Percentiles rank a stretch among this genome's conserved stretches.
These are phyloP conservation scores for Lomographa bimaculata DNA, from an alignment of 2,888 invertebrate species.

Conservation along the genomic window DNA sequence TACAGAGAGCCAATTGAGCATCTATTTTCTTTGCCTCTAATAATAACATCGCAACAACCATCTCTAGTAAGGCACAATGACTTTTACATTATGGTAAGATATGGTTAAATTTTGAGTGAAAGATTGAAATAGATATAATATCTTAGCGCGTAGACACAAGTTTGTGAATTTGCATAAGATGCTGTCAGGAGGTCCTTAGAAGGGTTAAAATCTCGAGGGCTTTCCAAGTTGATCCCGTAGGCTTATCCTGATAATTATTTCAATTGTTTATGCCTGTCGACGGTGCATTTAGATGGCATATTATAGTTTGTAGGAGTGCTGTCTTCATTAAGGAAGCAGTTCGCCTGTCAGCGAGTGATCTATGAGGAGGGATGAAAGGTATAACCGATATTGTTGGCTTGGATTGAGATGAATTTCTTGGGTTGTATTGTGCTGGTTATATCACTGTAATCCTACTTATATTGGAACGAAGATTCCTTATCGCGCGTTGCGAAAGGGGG, in stretches of 20 bases:
- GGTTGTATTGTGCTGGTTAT: slow-evolving; percentile 49
- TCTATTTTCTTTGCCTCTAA: slow-evolving; percentile 50
- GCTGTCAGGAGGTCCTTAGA: slow-evolving; percentile 71
- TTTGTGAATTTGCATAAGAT: slow-evolving; percentile 81
- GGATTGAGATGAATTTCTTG: slow-evolving; percentile 61
- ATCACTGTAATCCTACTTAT: too few relatives aligned
- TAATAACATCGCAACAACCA: slow-evolving; percentile 36
- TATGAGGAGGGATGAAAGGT: slow-evolving; percentile 51
- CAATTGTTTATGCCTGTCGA: slow-evolving; percentile 83
- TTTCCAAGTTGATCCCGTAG: slow-evolving; percentile 70
- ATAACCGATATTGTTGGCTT: slow-evolving; percentile 40
- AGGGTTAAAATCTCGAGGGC: slow-evolving; percentile 81
- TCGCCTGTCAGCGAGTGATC: slow-evolving; percentile 66
- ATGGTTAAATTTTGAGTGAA: slow-evolving; percentile 29
- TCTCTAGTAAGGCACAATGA: slow-evolving; percentile 22
- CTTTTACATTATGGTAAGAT: neutral
- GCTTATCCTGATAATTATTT: slow-evolving; percentile 84
- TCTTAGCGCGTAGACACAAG: slow-evolving; percentile 47
- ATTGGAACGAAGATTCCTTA: too few relatives aligned
- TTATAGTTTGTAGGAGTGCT: slow-evolving; percentile 77
- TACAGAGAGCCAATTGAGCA: slow-evolving; percentile 73
- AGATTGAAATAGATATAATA: too few relatives aligned
- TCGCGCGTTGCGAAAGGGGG: too few relatives aligned
- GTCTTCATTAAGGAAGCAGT: slow-evolving; percentile 70
- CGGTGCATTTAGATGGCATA: slow-evolving; percentile 81